These are phyloP conservation scores for Indri indri DNA, from an alignment of 2,113 vertebrate genomes.

Conservation along the genomic window DNA sequence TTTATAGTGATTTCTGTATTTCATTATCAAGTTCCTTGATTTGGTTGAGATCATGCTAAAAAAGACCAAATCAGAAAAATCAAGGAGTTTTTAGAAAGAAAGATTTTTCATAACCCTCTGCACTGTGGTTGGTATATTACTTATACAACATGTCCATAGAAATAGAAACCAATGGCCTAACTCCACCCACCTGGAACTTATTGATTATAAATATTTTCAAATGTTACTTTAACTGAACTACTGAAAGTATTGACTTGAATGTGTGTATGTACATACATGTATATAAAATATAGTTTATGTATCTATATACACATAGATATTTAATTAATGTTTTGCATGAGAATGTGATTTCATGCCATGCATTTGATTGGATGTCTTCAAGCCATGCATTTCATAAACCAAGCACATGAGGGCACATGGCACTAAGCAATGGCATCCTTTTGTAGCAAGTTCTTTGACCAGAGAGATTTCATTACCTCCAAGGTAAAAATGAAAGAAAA, in stretches of 20 bases:
- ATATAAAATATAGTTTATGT: too few species aligned
- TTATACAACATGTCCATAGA: neutral
- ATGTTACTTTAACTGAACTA: neutral
- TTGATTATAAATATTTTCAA: neutral
- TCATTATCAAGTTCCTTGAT: neutral
- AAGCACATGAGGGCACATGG: constrained; percentile 24
- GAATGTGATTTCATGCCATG: neutral
- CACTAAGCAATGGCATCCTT: constrained; percentile 20
- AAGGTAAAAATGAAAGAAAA: neutral
- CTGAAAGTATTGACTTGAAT: neutral
- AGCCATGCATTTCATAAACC: constrained; percentile 1
- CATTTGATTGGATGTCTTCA: neutral
- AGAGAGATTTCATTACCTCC: neutral
- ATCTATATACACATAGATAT: neutral
- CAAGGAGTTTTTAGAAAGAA: neutral
- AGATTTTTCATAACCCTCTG: neutral
- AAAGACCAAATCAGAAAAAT: neutral
- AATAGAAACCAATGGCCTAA: neutral
- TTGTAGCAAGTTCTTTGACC: neutral
- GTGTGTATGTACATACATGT: neutral
- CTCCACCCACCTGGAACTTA: neutral
- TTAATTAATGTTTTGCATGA: neutral
- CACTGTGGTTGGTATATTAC: neutral
- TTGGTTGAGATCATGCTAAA: neutral
- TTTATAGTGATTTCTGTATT: neutral